A percentile compares a stretch with the other conserved stretches of the same genome.
Evolutionary conservation across 2,888 invertebrate species (phyloP).

Genomic region (Caenorhabditis sulstoni): DNA sequence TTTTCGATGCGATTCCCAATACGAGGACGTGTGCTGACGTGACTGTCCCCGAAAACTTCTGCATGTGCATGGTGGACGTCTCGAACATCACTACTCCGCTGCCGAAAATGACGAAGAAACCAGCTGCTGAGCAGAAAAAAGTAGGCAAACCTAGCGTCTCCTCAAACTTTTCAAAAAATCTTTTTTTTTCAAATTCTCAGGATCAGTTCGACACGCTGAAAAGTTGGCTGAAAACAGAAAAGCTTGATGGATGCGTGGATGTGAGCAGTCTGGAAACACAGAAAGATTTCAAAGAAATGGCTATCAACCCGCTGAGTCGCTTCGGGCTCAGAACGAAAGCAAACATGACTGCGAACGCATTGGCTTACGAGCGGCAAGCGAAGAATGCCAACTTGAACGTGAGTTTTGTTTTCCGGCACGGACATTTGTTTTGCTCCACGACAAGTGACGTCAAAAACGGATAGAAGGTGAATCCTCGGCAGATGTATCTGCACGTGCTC

Average conservation of each 20-base stretch:
- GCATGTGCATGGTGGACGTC: constrained; percentile 66
- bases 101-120: constrained; percentile 24
- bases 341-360: constrained; percentile 38
- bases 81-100: constrained; percentile 23
- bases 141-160: no score
- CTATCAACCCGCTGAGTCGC: constrained; percentile 52
- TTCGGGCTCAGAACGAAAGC: constrained; percentile 55
- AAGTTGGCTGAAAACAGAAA: constrained; percentile 55
- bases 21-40: constrained; percentile 69
- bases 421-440: no score
- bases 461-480: no score
- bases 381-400: constrained; percentile 37
- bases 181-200: constrained; percentile 46
- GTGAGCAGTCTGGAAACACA: constrained; percentile 29
- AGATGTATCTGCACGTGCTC: no score
- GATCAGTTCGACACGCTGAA: constrained; percentile 45
- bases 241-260: constrained; percentile 53
- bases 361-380: constrained; percentile 19
- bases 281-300: constrained; percentile 40
- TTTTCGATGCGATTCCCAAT: constrained; percentile 62
- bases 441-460: no score
- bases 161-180: no score
- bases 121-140: constrained; percentile 26
- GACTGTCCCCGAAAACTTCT: constrained; percentile 70
- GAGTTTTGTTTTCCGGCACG: neutral